Conservation (phyloP, 2,797 vertebrate species). For the Malacoraja senta region DNA sequence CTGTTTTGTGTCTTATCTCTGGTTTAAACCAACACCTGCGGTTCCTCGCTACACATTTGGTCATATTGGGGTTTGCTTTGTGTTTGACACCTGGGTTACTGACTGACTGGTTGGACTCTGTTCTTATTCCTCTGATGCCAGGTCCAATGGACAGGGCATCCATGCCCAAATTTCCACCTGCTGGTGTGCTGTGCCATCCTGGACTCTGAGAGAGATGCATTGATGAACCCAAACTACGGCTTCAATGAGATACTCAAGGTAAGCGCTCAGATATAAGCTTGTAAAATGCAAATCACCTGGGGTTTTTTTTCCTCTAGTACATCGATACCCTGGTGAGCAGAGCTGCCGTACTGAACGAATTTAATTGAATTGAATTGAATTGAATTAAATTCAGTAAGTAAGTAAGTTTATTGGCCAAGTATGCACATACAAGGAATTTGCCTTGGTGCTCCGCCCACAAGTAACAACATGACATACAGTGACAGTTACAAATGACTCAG, state of each 20-base stretch:
- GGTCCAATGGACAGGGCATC: slow-evolving; percentile 78
- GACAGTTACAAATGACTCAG: no score
- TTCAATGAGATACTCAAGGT: slow-evolving; percentile 92
- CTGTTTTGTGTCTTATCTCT: no score
- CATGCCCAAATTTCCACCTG: slow-evolving; percentile 79
- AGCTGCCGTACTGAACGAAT: no score
- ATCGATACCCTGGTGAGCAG: no score
- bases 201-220: slow-evolving; percentile 71
- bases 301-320: no score
- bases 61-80: background rate
- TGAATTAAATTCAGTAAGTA: no score
- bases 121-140: slow-evolving; percentile 42
- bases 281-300: background rate
- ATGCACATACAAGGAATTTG: no score
- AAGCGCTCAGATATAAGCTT: background rate
- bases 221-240: slow-evolving; percentile 79
- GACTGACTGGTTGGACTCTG: background rate
- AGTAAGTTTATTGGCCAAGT: no score
- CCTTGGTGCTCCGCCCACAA: no score
- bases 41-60: background rate
- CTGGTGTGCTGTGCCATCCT: slow-evolving; percentile 80
- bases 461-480: no score
- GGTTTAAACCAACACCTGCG: background rate
- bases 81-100: background rate
- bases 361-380: no score